Evolutionary conservation across 37 sponge, comb jelly and placozoan species (phyloP).

Genomic region (Geodia barretti): DNA sequence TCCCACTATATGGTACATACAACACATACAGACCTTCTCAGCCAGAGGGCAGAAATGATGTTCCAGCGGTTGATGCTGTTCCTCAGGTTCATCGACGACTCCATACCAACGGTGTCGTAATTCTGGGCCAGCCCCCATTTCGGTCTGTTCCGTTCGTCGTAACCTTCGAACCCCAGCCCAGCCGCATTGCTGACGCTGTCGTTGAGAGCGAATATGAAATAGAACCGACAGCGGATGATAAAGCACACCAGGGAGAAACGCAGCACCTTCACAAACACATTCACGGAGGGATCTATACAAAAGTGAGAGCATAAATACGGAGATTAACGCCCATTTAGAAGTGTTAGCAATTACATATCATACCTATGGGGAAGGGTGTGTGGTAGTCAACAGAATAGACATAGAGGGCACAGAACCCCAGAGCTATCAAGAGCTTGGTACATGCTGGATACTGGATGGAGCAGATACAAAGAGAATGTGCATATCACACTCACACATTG

Average conservation of each 20-base stretch:
- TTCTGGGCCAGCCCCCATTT: constrained; percentile 68
- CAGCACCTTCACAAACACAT: too few species aligned
- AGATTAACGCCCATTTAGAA: not conserved
- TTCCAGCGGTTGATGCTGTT: constrained; percentile 60
- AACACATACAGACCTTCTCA: constrained; percentile 80
- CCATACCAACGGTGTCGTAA: constrained; percentile 26
- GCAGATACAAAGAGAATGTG: too few species aligned
- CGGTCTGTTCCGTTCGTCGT: constrained; percentile 57
- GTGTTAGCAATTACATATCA: too few species aligned
- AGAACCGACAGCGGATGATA: constrained; percentile 13
- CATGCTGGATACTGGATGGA: too few species aligned
- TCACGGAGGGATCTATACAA: too few species aligned
- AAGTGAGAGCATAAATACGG: not conserved
- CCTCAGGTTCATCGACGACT: constrained; percentile 59
- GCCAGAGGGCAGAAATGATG: constrained; percentile 58
- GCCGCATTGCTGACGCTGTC: constrained; percentile 70
- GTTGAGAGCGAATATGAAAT: constrained; percentile 44
- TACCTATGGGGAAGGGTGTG: too few species aligned
- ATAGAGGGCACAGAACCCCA: too few species aligned
- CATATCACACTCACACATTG: too few species aligned
- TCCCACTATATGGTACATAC: too few species aligned
- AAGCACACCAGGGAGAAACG: too few species aligned
- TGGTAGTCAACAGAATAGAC: too few species aligned
- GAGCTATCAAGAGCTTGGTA: too few species aligned
- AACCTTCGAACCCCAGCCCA: constrained; percentile 85